A percentile compares a stretch with the other conserved stretches of the same genome.
phyloP scores from a whole-genome alignment of 2,113 vertebrate species.

The Dryoscopus gambensis region DNA sequence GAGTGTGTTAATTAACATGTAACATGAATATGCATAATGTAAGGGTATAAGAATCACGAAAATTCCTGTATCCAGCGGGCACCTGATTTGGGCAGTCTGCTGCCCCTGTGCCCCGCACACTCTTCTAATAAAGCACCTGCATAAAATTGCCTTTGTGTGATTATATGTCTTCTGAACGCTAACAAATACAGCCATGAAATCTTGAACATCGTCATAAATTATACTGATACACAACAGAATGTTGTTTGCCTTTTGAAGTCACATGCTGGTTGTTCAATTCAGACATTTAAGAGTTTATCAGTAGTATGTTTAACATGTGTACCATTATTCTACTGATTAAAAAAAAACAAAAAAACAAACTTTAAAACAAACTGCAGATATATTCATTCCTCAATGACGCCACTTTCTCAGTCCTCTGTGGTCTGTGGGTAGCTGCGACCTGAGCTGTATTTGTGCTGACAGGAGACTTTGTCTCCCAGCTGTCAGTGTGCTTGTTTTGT shows the following conservation, averaged over 20 bases:
- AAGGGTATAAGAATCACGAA: too few species aligned
- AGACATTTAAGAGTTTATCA: neutral
- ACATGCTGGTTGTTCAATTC: neutral
- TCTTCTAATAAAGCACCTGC: too few species aligned
- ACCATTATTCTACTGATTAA: neutral
- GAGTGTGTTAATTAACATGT: too few species aligned
- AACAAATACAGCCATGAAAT: neutral
- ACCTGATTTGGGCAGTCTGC: too few species aligned
- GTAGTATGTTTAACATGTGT: neutral
- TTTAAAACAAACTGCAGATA: neutral
- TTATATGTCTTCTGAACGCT: too few species aligned
- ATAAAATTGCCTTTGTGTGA: too few species aligned
- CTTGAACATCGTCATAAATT: neutral
- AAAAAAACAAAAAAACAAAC: too few species aligned
- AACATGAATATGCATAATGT: too few species aligned
- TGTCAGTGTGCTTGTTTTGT: neutral
- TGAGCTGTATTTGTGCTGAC: neutral
- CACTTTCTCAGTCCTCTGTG: neutral
- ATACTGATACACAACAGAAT: neutral
- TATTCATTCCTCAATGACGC: neutral
- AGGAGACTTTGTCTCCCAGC: neutral
- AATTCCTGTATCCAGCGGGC: too few species aligned
- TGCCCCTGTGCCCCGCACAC: too few species aligned
- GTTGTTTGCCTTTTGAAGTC: neutral
- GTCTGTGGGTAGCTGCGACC: neutral